Conservation (phyloP, 2,113 vertebrate species). For the Steatornis caripensis region DNA sequence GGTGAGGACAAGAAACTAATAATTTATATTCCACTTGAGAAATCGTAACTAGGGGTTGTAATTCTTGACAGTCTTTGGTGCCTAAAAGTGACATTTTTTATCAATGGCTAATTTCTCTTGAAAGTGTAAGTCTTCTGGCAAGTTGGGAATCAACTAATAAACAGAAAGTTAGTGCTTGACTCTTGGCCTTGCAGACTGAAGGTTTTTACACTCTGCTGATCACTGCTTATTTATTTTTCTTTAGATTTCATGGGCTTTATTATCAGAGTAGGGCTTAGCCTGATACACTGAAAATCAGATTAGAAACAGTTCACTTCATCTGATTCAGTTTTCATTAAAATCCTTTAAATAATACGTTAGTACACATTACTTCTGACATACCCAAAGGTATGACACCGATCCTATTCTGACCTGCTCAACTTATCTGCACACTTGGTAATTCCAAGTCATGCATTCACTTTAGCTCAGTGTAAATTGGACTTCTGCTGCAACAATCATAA, state of each 20-base stretch:
- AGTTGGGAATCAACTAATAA: neutral
- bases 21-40: neutral
- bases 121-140: neutral
- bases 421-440: neutral
- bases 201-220: slow-evolving; percentile 45
- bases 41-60: neutral
- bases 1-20: neutral
- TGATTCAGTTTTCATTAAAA: slow-evolving; percentile 64
- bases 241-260: slow-evolving; percentile 42
- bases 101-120: neutral
- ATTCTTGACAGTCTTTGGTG: neutral
- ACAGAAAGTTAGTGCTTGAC: neutral
- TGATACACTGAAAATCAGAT: slow-evolving; percentile 58
- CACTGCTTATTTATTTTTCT: slow-evolving; percentile 46
- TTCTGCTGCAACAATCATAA: slow-evolving; percentile 19
- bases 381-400: neutral
- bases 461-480: neutral
- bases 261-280: slow-evolving; percentile 21
- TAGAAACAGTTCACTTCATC: slow-evolving; percentile 63
- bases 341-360: slow-evolving; percentile 62
- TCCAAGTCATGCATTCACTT: neutral
- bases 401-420: neutral
- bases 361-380: slow-evolving; percentile 19
- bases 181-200: neutral
- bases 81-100: neutral